Percentiles rank a stretch among this genome's conserved stretches.
Evolutionary conservation across 2,888 invertebrate species (phyloP).

Genomic region (Dasysyrphus tricinctus): DNA sequence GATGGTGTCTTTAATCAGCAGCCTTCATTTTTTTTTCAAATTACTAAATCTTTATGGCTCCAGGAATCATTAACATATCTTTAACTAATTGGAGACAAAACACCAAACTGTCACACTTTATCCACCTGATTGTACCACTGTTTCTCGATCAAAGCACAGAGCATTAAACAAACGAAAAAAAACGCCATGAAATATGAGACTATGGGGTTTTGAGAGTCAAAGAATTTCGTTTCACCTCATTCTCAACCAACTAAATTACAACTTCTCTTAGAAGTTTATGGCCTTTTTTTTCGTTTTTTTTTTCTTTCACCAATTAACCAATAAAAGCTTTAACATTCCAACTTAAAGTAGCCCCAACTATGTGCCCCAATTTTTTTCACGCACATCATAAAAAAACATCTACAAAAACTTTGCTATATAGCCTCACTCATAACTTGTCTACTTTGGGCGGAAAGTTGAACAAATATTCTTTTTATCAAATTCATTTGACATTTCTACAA

Average conservation of each 20-base stretch:
- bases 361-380: slow-evolving; percentile 60
- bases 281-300: slow-evolving; percentile 10
- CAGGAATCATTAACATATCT: slow-evolving; percentile 33
- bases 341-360: slow-evolving; percentile 22
- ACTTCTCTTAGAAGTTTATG: slow-evolving; percentile 9
- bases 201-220: slow-evolving; percentile 8
- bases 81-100: slow-evolving; percentile 51
- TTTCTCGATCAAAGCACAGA: slow-evolving; percentile 17
- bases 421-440: slow-evolving; percentile 47
- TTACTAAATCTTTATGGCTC: slow-evolving; percentile 6
- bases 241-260: neutral
- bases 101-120: slow-evolving; percentile 55
- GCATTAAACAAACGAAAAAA: neutral
- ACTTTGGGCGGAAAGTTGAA: slow-evolving; percentile 19
- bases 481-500: slow-evolving; percentile 46
- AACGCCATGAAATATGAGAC: slow-evolving; percentile 38
- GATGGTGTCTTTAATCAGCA: slow-evolving; percentile 17
- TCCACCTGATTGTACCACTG: slow-evolving; percentile 50
- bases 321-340: slow-evolving; percentile 49
- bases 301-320: slow-evolving; percentile 49
- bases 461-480: slow-evolving; percentile 30
- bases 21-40: neutral
- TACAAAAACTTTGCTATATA: slow-evolving; percentile 4
- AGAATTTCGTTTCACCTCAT: slow-evolving; percentile 32
- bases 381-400: slow-evolving; percentile 63